Evolutionary conservation across 2,797 vertebrate species (phyloP).

Genomic region (Sylvilagus floridanus): DNA sequence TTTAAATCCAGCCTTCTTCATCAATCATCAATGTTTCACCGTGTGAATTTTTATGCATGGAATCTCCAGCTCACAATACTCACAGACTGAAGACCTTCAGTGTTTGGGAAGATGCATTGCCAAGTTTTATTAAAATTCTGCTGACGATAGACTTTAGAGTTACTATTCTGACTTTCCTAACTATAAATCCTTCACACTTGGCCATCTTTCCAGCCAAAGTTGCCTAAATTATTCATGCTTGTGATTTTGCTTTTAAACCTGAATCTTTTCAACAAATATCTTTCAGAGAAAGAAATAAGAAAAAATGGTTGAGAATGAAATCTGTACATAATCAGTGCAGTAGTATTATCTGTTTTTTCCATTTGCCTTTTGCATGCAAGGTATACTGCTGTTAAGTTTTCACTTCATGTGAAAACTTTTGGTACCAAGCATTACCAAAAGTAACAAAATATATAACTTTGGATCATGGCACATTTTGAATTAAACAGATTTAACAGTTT

Average conservation of each 20-base stretch:
- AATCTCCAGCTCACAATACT: not conserved
- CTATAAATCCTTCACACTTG: slow-evolving; percentile 69
- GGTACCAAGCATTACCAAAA: not conserved
- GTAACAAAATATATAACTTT: not conserved
- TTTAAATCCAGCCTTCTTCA: not conserved
- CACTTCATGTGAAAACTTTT: not conserved
- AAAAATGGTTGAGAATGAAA: slow-evolving; percentile 26
- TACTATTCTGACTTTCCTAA: slow-evolving; percentile 48
- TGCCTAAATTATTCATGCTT: slow-evolving; percentile 65
- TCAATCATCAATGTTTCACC: slow-evolving; percentile 3
- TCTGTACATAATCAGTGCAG: not conserved
- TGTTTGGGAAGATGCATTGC: slow-evolving; percentile 11
- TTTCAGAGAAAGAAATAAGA: slow-evolving; percentile 11
- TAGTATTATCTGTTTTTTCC: not conserved
- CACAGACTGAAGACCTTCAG: not conserved
- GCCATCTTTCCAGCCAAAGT: slow-evolving; percentile 53
- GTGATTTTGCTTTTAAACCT: slow-evolving; percentile 60
- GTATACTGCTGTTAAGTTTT: not conserved
- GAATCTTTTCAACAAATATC: slow-evolving; percentile 33
- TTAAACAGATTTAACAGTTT: not conserved
- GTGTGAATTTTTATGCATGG: not conserved
- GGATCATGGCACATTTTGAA: not conserved
- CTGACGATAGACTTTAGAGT: slow-evolving; percentile 31
- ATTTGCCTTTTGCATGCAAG: not conserved
- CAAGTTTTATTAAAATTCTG: slow-evolving; percentile 70